Percentiles rank a stretch among this genome's conserved stretches.
Conservation (phyloP, 2,797 vertebrate species). For the Gallinago stenura region DNA sequence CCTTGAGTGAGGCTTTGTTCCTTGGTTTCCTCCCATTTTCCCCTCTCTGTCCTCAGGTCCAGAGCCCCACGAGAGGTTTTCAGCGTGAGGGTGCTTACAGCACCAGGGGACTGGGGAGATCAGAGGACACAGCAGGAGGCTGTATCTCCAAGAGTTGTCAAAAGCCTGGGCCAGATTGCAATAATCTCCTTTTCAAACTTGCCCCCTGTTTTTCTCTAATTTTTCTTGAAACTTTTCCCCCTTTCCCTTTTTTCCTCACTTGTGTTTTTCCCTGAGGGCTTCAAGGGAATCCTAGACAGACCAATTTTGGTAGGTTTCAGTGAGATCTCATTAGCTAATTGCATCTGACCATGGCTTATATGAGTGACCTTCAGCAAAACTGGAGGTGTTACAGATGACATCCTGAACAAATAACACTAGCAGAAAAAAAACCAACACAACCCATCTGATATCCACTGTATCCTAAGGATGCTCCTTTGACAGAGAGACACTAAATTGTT, state of each 20-base stretch:
- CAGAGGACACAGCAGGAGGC: background rate
- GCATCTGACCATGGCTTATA: background rate
- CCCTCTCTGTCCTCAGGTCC: no score
- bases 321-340: background rate
- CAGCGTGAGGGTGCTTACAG: background rate
- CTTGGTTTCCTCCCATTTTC: background rate
- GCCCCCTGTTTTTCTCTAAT: fast-evolving
- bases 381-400: background rate
- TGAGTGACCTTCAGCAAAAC: background rate
- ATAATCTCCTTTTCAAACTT: background rate
- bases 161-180: background rate
- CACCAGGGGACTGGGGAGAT: fast-evolving
- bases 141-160: background rate
- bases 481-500: background rate
- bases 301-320: background rate
- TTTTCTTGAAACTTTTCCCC: background rate
- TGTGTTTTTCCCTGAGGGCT: background rate
- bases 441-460: background rate
- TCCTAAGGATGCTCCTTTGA: background rate
- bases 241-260: background rate
- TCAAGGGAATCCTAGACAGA: background rate
- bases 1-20: background rate
- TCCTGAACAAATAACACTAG: background rate
- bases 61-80: background rate
- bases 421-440: background rate